Evolutionary conservation across 1,140 invertebrate species (phyloP).

Genomic region (Mizuhopecten yessoensis): DNA sequence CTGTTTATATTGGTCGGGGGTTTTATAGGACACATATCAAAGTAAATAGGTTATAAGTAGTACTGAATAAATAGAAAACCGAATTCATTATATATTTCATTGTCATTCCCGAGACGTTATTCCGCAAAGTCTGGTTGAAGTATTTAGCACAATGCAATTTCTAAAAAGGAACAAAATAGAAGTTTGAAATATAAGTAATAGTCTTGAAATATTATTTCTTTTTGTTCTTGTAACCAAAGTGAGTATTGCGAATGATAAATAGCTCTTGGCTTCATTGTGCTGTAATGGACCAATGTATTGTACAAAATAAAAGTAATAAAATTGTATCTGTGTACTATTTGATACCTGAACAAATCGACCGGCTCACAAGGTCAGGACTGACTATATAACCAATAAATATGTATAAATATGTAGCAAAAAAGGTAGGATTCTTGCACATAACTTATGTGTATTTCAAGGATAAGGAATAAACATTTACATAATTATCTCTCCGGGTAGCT

Average conservation of each 20-base stretch:
- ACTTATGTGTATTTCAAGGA: neutral
- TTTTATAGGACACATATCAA: neutral
- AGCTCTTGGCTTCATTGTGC: neutral
- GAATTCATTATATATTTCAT: neutral
- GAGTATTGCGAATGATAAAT: neutral
- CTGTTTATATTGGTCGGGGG: neutral
- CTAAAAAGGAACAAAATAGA: neutral
- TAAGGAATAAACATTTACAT: neutral
- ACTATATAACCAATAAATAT: neutral
- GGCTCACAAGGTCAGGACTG: neutral
- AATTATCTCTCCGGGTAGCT: neutral
- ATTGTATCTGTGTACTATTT: neutral
- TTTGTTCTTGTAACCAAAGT: neutral
- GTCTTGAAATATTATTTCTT: neutral
- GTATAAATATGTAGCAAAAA: neutral
- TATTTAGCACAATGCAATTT: neutral
- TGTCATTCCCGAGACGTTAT: neutral
- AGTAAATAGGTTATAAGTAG: neutral
- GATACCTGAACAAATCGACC: neutral
- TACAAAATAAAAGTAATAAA: neutral
- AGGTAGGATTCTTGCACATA: neutral
- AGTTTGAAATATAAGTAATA: neutral
- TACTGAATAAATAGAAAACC: neutral
- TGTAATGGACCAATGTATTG: neutral
- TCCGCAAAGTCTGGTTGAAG: neutral